Evolutionary conservation across 2,797 vertebrate species (phyloP), one percentile per base, ranked within the genome.

Genomic region (Sparus aurata): DNA sequence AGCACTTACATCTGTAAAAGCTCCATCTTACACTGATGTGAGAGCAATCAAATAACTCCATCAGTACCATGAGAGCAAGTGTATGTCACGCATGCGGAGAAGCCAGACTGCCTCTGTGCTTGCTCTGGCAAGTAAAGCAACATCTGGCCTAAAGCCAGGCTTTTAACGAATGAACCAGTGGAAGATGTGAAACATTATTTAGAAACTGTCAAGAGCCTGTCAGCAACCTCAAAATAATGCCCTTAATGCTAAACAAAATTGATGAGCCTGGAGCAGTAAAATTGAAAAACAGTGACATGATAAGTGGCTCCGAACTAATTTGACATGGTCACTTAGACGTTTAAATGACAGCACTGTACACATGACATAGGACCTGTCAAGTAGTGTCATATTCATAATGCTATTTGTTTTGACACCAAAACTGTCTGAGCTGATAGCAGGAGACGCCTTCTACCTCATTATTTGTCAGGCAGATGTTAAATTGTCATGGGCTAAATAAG

Each of bases 141-240:
- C 77, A 66, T 79, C 86, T 91, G 90, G 88, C 86, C 63, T 58
- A 46, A 20, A 73, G 89, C 92, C 93, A 93, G 80, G 80, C 85
- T 91, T 91, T 93, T 91, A 93, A 91, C 84, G 59, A 89, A 92
- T 91, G 88, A 92, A 90, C 77, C 59, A 12, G 71, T 20, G 43
- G 83, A 85, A 91, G 85, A 90, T 70, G 84, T 85, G 84, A 89
- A 82, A 83, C 85, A 77, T 87, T 78, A 81, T 87, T 93, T 89
- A 85, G 73, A 87, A 87, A 87, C 85, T 87, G 89, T 92, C 89
- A 86, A 68, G 64, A 77, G 77, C 50, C 81, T 90, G 90, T 90
- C 92, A 77, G 85, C 85, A 65, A 82, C 55, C 79, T 87, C 74
- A 85, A 90, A 90, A 88, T 87, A 90, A 91, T 86, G 70, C 68